These are phyloP conservation scores for Drosophila tropicalis DNA, from an alignment of 1,140 invertebrate genomes.

Conservation along the genomic window DNA sequence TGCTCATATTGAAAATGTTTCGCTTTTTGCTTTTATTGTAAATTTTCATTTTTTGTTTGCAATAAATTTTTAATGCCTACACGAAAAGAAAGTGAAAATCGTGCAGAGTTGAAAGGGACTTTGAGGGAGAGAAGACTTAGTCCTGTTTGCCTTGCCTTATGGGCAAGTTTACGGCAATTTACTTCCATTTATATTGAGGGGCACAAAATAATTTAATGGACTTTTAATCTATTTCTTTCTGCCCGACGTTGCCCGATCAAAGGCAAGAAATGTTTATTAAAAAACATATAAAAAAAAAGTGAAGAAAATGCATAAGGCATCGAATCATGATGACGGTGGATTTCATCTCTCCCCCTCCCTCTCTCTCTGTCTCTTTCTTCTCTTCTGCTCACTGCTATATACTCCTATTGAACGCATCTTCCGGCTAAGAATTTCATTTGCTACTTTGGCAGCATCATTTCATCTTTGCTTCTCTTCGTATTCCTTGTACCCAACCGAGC, in stretches of 20 bases:
- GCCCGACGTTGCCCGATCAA: slow-evolving; percentile 52
- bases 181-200: slow-evolving; percentile 61
- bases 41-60: slow-evolving; percentile 30
- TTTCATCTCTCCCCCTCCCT: background rate
- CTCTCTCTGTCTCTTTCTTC: too few species aligned
- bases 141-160: slow-evolving; percentile 38
- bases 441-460: slow-evolving; percentile 27
- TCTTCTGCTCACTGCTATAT: too few species aligned
- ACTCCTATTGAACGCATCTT: slow-evolving; percentile 5
- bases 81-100: slow-evolving; percentile 19
- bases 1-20: background rate
- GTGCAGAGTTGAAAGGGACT: background rate
- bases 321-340: slow-evolving; percentile 21
- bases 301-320: slow-evolving; percentile 31
- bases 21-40: slow-evolving; percentile 28
- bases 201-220: slow-evolving; percentile 71
- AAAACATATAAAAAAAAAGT: slow-evolving; percentile 38
- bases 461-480: background rate
- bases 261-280: slow-evolving; percentile 70
- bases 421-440: slow-evolving; percentile 57
- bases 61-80: slow-evolving; percentile 67
- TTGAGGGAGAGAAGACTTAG: background rate
- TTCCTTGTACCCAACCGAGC: background rate
- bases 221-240: slow-evolving; percentile 76
- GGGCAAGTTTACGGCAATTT: slow-evolving; percentile 53